Evolutionary conservation across 2,888 invertebrate species (phyloP).

Genomic region (Ecliptopera silaceata): DNA sequence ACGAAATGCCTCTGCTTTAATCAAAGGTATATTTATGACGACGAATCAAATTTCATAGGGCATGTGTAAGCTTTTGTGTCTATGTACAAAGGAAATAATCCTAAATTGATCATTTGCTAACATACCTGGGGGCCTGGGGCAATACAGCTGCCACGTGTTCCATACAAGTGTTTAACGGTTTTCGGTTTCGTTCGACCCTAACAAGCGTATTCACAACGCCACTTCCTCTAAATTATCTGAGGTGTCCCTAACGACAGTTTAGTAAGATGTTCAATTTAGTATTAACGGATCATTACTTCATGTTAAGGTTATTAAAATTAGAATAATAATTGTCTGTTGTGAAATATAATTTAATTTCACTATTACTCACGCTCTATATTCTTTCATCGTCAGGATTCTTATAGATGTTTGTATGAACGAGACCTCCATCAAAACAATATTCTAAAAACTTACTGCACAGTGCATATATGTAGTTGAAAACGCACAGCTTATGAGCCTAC

Average conservation of each 20-base stretch:
- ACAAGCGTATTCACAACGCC: slow-evolving; percentile 22
- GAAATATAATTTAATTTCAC: too few species aligned
- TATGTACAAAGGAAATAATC: slow-evolving; percentile 16
- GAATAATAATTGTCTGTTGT: background rate
- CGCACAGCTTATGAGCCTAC: too few species aligned
- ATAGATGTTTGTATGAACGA: too few species aligned
- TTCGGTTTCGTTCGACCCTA: slow-evolving; percentile 22
- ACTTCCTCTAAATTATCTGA: slow-evolving; percentile 26
- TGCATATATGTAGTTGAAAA: too few species aligned
- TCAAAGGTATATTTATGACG: slow-evolving; percentile 2
- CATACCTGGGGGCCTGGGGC: slow-evolving; percentile 18
- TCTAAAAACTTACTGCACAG: too few species aligned
- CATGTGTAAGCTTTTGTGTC: slow-evolving; percentile 19
- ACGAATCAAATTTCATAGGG: slow-evolving; percentile 16
- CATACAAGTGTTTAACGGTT: slow-evolving; percentile 29
- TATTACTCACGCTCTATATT: too few species aligned
- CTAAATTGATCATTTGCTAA: slow-evolving; percentile 17
- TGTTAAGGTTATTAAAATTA: background rate
- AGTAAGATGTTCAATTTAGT: slow-evolving; percentile 13
- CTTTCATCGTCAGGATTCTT: too few species aligned
- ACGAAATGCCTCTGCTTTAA: background rate
- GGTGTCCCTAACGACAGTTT: slow-evolving; percentile 16
- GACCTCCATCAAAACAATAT: too few species aligned
- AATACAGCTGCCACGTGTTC: slow-evolving; percentile 33
- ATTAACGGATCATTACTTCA: slow-evolving; percentile 14